Conservation (phyloP, 2,113 vertebrate genomes). For the Malurus cyaneus region DNA sequence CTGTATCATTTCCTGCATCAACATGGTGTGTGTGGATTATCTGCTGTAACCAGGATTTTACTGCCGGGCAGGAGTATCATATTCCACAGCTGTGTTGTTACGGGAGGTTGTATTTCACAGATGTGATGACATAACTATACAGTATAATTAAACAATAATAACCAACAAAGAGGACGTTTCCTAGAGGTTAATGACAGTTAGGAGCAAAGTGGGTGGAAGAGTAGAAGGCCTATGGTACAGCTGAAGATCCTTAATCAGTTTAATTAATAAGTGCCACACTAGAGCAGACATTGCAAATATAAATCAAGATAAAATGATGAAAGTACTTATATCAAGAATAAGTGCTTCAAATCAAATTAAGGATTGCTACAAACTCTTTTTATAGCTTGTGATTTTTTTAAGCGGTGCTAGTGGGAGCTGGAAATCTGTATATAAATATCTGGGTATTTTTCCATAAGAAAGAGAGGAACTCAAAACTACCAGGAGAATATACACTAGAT, state of each 20-base stretch:
- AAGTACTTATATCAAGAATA: neutral
- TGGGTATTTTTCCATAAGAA: neutral
- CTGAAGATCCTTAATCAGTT: neutral
- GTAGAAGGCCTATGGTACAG: neutral
- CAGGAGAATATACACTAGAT: neutral
- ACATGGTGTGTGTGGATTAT: neutral
- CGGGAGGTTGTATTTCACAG: constrained; percentile 5
- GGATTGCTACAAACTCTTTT: neutral
- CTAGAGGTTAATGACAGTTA: constrained; percentile 32
- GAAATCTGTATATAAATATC: neutral
- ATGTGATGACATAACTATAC: constrained; percentile 19
- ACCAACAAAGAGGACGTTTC: constrained; percentile 28
- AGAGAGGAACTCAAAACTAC: neutral
- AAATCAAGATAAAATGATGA: neutral
- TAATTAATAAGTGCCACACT: neutral
- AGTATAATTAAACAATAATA: constrained; percentile 34
- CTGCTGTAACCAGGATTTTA: neutral
- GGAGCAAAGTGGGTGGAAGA: neutral
- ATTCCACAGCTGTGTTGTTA: constrained; percentile 43
- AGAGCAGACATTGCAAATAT: neutral
- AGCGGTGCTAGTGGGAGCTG: neutral
- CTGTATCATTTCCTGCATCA: neutral
- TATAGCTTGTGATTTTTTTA: neutral
- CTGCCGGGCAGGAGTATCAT: neutral
- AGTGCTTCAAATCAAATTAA: constrained; percentile 1